These are phyloP conservation scores for Pterocles burchelli DNA, from an alignment of 2,113 vertebrate genomes.

Conservation along the genomic window DNA sequence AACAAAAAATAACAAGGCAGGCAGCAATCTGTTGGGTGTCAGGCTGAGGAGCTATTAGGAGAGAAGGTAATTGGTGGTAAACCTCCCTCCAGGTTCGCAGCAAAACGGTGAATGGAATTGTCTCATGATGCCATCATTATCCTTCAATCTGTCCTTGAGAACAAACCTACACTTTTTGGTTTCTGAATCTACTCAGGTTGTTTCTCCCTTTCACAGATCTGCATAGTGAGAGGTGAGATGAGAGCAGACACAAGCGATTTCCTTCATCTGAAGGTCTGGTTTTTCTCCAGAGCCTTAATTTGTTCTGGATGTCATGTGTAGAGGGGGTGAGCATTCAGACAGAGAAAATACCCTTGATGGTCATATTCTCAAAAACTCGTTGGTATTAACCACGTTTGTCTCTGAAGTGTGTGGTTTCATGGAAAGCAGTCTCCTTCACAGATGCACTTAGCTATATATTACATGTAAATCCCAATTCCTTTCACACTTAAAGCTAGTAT, in stretches of 20 bases:
- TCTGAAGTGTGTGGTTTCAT: neutral
- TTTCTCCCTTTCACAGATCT: neutral
- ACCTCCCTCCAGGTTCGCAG: neutral
- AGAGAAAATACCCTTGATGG: neutral
- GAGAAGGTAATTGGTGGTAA: neutral
- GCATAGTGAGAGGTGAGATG: neutral
- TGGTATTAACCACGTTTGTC: neutral
- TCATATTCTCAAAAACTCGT: neutral
- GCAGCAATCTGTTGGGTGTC: neutral
- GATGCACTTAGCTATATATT: neutral
- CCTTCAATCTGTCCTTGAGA: neutral
- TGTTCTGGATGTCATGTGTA: neutral
- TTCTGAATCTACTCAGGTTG: neutral
- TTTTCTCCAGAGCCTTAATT: neutral
- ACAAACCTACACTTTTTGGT: neutral
- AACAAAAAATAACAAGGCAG: neutral
- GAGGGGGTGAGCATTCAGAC: neutral
- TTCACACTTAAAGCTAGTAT: neutral
- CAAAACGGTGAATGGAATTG: neutral
- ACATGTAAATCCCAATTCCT: neutral
- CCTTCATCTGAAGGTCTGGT: neutral
- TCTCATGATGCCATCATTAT: neutral
- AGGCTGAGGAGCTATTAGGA: neutral
- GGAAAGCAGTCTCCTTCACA: neutral
- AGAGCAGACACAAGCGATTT: neutral